Conservation (phyloP, 2,113 vertebrate genomes). For the Cebus imitator region DNA sequence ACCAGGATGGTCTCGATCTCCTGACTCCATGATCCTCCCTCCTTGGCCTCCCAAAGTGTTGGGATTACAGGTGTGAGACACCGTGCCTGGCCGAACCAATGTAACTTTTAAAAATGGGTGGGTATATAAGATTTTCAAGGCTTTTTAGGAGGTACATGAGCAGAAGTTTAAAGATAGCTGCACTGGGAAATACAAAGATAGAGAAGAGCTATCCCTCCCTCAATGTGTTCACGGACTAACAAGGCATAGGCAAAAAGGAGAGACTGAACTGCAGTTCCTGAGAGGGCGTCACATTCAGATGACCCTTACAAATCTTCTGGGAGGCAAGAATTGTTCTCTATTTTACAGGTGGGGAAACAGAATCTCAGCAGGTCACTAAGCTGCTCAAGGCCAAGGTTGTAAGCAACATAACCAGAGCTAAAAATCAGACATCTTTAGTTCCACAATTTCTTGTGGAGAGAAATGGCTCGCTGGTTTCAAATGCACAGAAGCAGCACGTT, state of each 20-base stretch:
- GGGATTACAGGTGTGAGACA: no score
- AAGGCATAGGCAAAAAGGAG: no score
- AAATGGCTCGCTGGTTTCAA: background rate
- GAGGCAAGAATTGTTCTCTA: background rate
- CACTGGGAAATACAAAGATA: background rate
- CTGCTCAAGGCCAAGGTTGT: background rate
- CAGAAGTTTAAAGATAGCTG: background rate
- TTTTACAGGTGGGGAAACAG: background rate
- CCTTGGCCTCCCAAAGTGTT: no score
- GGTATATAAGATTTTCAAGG: background rate
- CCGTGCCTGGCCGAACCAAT: background rate
- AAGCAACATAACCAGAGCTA: background rate
- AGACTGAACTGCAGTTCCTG: accelerated
- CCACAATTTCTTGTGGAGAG: background rate
- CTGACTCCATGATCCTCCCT: no score
- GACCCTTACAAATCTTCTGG: background rate
- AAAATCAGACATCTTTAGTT: background rate
- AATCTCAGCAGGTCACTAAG: background rate
- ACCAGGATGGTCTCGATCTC: no score
- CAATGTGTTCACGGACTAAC: background rate
- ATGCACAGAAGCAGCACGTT: background rate
- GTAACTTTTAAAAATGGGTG: background rate
- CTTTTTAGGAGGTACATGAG: background rate
- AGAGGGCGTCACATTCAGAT: accelerated
- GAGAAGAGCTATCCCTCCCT: background rate